Percentiles rank a stretch among this genome's conserved stretches.
Evolutionary conservation across 1,140 invertebrate species (phyloP).

Genomic region (Cotesia typhae): DNA sequence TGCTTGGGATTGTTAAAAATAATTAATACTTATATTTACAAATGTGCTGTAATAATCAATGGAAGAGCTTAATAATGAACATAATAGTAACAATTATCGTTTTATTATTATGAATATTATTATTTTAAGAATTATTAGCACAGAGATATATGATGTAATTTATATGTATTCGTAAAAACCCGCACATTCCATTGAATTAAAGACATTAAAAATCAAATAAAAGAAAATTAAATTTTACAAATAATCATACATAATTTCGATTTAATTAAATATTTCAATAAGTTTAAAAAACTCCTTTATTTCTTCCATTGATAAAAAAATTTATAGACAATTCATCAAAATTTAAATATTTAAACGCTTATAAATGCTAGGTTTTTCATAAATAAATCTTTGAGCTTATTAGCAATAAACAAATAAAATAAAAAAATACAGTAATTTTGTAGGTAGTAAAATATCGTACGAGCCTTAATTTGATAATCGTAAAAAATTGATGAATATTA

Average conservation of each 20-base stretch:
- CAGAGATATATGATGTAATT: neutral
- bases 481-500: too few species aligned
- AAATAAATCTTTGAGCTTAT: neutral
- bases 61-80: conserved; percentile 7
- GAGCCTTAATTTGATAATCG: too few species aligned
- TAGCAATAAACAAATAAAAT: neutral
- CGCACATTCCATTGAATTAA: neutral
- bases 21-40: conserved; percentile 21
- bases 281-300: neutral
- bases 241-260: neutral
- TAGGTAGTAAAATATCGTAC: neutral
- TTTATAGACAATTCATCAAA: neutral
- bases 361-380: neutral
- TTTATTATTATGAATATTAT: neutral
- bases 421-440: neutral
- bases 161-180: too few species aligned
- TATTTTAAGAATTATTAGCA: neutral
- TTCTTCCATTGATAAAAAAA: conserved; percentile 14
- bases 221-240: neutral
- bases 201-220: neutral
- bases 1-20: conserved; percentile 14
- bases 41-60: conserved; percentile 24
- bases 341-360: neutral
- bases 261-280: neutral
- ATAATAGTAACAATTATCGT: neutral